Evolutionary conservation across 1,140 invertebrate species (phyloP), one percentile per base, ranked within the genome.

Genomic region (Venustaconcha ellipsiformis): DNA sequence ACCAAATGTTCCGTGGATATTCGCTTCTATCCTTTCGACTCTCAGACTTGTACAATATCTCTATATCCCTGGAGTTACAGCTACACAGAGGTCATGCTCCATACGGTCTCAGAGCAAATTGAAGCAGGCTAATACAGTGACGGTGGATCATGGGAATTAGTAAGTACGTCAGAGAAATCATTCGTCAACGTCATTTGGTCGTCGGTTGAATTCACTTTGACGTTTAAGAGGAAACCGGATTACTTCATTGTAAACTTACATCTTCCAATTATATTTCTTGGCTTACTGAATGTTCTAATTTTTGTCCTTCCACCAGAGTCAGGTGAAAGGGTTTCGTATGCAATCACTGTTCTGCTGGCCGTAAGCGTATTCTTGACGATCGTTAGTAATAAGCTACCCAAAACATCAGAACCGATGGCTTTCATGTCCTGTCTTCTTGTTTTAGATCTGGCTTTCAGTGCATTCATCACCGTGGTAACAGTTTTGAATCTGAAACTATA

Each of bases 281-380:
- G 91, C 2, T 84, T 89, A 15, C 84, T 92, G 12, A 92, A 92
- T n/a, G 87, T 92, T 15, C 84, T 92, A 6, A 92, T 92, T 14
- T 93, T 93, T 86, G 91, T 90, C 74, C 84, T 93, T 59, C 91
- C 92, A 12, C 90, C 92, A 0, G 92, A 92, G 73, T 91, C 90
- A 15, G 92, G 92, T 1, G 92, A 92, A 80, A 91, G 92, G 76
- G 91, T 92, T 58, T 89, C 91, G 5, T 89, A 92, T 18, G 91
- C 92, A n/a, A 85, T 93, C 37, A 92, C 92, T 15, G 90, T 92
- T 14, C 85, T 93, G 1, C 84, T 93, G 14, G 90, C 92, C 4
- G 92, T 93, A 80, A 90, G 90, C 56, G 91, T 93, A 26, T 92
- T 92, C 82, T 90, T 92, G 89, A 84, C 92, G 62, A 90, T 91